Percentiles rank a stretch among this genome's conserved stretches.
Conservation (phyloP, 1,140 invertebrate species). For the Brachionus rubens region DNA sequence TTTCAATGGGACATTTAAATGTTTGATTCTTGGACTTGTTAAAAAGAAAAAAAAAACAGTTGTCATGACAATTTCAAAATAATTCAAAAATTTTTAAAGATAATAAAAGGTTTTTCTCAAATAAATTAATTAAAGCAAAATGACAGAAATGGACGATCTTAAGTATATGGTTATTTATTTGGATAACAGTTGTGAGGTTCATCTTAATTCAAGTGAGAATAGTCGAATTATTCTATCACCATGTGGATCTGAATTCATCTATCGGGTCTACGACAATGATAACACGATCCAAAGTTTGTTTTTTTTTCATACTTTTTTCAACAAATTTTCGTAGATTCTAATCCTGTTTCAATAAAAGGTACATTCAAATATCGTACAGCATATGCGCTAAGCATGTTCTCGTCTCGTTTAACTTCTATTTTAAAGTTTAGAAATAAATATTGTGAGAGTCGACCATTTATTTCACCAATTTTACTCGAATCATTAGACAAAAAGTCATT, state of each 20-base stretch:
- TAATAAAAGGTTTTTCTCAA: background rate
- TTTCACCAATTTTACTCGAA: slow-evolving; percentile 29
- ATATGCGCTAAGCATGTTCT: slow-evolving; percentile 32
- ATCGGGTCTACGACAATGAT: background rate
- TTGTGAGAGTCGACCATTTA: slow-evolving; percentile 27
- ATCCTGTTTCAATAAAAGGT: background rate
- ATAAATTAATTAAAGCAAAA: background rate
- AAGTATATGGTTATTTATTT: slow-evolving; percentile 44
- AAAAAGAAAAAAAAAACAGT: background rate
- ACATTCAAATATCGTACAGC: slow-evolving; percentile 31
- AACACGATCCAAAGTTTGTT: background rate
- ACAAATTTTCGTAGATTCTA: background rate
- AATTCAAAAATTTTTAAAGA: background rate
- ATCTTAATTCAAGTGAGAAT: background rate
- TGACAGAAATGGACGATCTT: slow-evolving; percentile 27
- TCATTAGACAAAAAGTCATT: background rate
- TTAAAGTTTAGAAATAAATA: slow-evolving; percentile 11
- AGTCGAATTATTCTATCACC: slow-evolving; percentile 16
- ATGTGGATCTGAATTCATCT: slow-evolving; percentile 33
- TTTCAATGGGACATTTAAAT: background rate
- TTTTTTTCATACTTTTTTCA: too few species aligned
- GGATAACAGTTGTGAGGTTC: slow-evolving; percentile 41
- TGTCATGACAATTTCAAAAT: background rate
- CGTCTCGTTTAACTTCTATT: background rate
- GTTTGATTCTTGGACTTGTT: background rate